Conservation (phyloP, 2,797 vertebrate genomes). For the Pelochelys cantorii region DNA sequence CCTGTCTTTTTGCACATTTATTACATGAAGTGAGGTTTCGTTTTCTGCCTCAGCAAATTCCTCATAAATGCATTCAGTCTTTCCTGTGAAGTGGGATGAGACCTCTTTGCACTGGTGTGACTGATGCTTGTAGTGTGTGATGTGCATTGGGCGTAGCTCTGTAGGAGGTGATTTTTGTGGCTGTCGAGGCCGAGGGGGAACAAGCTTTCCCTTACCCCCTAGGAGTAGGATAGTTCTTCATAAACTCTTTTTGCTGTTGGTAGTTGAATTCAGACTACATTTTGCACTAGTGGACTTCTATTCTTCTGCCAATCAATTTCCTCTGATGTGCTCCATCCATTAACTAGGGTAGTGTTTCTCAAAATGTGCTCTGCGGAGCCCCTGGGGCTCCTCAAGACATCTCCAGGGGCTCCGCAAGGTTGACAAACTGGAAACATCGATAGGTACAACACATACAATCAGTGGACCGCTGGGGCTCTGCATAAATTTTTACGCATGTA, state of each 20-base stretch:
- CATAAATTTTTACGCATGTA: no score
- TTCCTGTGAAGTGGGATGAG: not conserved
- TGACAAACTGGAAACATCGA: no score
- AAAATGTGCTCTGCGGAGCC: no score
- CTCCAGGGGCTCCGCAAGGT: no score
- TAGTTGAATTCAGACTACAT: not conserved
- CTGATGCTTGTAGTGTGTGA: not conserved
- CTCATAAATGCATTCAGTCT: not conserved
- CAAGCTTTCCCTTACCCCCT: not conserved
- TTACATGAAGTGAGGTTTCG: not conserved
- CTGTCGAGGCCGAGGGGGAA: not conserved
- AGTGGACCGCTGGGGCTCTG: no score
- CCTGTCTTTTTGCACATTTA: not conserved
- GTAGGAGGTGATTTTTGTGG: not conserved
- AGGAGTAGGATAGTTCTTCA: not conserved
- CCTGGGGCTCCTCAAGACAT: no score
- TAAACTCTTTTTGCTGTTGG: not conserved
- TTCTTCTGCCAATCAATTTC: slow-evolving; percentile 34
- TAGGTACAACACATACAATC: no score
- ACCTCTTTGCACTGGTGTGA: not conserved
- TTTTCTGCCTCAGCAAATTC: not conserved
- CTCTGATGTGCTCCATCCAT: slow-evolving; percentile 26
- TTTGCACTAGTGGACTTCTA: not conserved
- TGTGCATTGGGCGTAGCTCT: not conserved
- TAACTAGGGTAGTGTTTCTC: not conserved